phyloP scores from a whole-genome alignment of 2,888 invertebrate species.

The Drosophila atripex region DNA sequence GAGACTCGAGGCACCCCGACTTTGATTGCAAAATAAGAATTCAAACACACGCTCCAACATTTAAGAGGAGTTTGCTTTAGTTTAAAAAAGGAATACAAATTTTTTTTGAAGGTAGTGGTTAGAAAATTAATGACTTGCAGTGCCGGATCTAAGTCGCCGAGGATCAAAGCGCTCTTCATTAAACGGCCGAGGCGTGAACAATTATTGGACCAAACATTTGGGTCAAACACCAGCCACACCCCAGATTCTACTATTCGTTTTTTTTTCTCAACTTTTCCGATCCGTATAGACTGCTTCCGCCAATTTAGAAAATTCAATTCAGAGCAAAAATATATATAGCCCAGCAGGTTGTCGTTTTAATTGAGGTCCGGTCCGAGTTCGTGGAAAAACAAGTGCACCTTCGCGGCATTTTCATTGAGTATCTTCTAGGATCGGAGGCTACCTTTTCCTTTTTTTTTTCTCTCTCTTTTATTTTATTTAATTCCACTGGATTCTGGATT shows the following conservation, averaged over 20 bases:
- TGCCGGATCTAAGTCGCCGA: slow-evolving; percentile 25
- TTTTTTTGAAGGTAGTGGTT: neutral
- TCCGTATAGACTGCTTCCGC: slow-evolving; percentile 60
- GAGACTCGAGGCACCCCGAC: neutral
- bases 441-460: slow-evolving; percentile 1
- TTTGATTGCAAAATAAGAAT: neutral
- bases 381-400: slow-evolving; percentile 45
- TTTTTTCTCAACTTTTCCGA: slow-evolving; percentile 29
- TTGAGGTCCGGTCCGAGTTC: slow-evolving; percentile 56
- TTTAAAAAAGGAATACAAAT: slow-evolving; percentile 3
- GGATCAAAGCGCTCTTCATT: slow-evolving; percentile 61
- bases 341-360: slow-evolving; percentile 69
- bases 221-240: slow-evolving; percentile 65
- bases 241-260: slow-evolving; percentile 4
- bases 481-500: neutral
- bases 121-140: slow-evolving; percentile 54
- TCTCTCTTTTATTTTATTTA: neutral
- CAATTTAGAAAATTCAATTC: slow-evolving; percentile 65
- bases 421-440: neutral
- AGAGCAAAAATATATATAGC: slow-evolving; percentile 27
- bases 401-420: slow-evolving; percentile 58
- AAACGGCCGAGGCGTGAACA: slow-evolving; percentile 73
- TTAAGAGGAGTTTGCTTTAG: slow-evolving; percentile 64
- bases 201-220: slow-evolving; percentile 71
- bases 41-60: slow-evolving; percentile 60